Base-by-base conservation (phyloP, 2,797 vertebrate species). In the Pygocentrus nattereri region DNA sequence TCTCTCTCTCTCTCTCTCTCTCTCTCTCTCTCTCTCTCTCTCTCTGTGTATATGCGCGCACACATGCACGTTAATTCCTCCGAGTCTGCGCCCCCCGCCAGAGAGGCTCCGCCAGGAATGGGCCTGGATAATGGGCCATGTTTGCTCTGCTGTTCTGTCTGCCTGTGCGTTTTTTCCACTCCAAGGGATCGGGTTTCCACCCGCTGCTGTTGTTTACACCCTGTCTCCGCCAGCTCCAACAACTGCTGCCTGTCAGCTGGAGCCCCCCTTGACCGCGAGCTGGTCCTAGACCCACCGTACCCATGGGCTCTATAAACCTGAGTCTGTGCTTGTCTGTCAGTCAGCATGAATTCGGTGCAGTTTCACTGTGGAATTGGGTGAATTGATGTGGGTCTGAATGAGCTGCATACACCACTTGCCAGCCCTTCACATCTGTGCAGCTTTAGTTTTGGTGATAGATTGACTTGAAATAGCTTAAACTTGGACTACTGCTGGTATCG, bases 91-190 rank as follows among this genome's bases (percentile, higher is more conserved):
- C 68, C 81, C 87, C 84, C 58, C 79, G 84, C 81, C 89, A 87
- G 82, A 49, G 74, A 86, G 91, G 83, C 89, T 92, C 88, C 86
- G 58, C 87, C 86, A 90, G 85, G 85, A 91, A 80, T 79, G 67
- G 74, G 76, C 68, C 85, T 80, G 81, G 86, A 89, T 89, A 90
- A 86, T 88, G 85, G 69, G 81, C 82, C 86, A 68, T 87, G 81
- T 85, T 84, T 75, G 77, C 74, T 71, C 41, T 84, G 85, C 79
- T 85, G 78, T 86, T 89, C 85, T 88, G 87, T 88, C 75, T 88
- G 85, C 82, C 78, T 84, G 79, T 64, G 49, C 80, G 52, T 64
- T 74, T 68, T 72, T 62, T 74, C 21, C 58, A 56, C 73, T 76
- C 69, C 21, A 12, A 41, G 64, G 49, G 76, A 81, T 88, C 67